phyloP scores from a whole-genome alignment of 37 sponge, comb jelly and placozoan species.

The Crambe crambe region DNA sequence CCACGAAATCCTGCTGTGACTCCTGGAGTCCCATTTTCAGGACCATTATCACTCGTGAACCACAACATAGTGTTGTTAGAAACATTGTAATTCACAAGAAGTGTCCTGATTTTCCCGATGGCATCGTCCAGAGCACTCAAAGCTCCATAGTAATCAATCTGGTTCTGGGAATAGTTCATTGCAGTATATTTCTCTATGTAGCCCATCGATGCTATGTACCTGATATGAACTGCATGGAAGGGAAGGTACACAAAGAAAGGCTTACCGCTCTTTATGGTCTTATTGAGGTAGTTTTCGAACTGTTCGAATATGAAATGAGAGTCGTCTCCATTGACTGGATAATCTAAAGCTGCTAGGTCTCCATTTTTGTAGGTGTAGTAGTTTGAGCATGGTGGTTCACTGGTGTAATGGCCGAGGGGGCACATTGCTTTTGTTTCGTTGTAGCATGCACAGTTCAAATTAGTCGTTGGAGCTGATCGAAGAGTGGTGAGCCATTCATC shows the following conservation, averaged over 20 bases:
- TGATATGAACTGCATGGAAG: conserved; percentile 64
- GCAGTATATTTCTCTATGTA: conserved; percentile 34
- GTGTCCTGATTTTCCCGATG: conserved; percentile 36
- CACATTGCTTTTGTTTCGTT: conserved; percentile 28
- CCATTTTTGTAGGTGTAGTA: conserved; percentile 36
- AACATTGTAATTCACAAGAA: conserved; percentile 42
- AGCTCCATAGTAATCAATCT: conserved; percentile 74
- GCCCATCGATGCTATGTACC: conserved; percentile 44
- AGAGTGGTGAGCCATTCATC: conserved; percentile 52
- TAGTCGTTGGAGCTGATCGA: conserved; percentile 52
- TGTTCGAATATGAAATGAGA: conserved; percentile 45
- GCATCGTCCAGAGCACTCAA: conserved; percentile 67
- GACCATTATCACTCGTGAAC: conserved; percentile 77
- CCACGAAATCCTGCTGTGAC: conserved; percentile 48
- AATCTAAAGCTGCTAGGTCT: background rate
- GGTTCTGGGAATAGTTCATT: conserved; percentile 14
- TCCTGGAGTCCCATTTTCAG: conserved; percentile 44
- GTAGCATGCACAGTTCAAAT: conserved; percentile 69
- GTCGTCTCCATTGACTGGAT: conserved; percentile 56
- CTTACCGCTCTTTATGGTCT: conserved; percentile 1
- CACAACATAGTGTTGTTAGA: conserved; percentile 70
- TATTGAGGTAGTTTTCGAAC: conserved; percentile 31
- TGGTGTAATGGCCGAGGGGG: conserved; percentile 48
- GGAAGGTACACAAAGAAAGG: conserved; percentile 73
- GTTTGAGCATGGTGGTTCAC: conserved; percentile 45